A percentile compares a stretch with the other conserved stretches of the same genome.
Conservation (phyloP, 2,888 invertebrate genomes). For the Cheilosia pagana region DNA sequence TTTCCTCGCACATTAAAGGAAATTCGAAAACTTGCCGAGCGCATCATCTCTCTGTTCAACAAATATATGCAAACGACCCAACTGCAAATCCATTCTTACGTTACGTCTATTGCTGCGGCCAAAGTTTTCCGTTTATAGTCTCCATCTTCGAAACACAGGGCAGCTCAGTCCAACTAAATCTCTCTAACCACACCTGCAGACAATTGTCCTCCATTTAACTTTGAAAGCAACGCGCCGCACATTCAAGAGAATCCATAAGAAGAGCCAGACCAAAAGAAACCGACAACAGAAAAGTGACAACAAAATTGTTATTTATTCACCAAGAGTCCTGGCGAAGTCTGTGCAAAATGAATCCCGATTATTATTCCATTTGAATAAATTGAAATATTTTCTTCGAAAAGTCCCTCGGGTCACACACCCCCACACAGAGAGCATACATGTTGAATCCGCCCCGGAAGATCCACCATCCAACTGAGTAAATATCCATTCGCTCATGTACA, state of each 20-base stretch:
- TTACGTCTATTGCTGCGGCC: constrained; percentile 2
- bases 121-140: constrained; percentile 2
- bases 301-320: constrained; percentile 60
- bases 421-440: constrained; percentile 41
- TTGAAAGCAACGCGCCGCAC: constrained; percentile 40
- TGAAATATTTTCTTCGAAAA: constrained; percentile 56
- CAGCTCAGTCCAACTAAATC: constrained; percentile 4
- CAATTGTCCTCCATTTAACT: constrained; percentile 68
- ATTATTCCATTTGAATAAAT: constrained; percentile 74
- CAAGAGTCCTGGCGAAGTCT: constrained; percentile 48
- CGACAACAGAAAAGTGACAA: constrained; percentile 33
- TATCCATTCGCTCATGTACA: constrained; percentile 25
- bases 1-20: background rate
- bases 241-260: constrained; percentile 4
- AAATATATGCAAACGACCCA: constrained; percentile 30
- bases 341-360: constrained; percentile 64
- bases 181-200: constrained; percentile 38
- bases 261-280: constrained; percentile 6
- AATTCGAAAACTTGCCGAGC: background rate
- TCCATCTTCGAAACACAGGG: background rate
- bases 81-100: constrained; percentile 16
- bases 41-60: background rate
- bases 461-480: constrained; percentile 33
- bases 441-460: constrained; percentile 67
- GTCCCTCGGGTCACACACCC: background rate